Evolutionary conservation across 2,113 vertebrate species (phyloP).

Genomic region (Phalacrocorax aristotelis): DNA sequence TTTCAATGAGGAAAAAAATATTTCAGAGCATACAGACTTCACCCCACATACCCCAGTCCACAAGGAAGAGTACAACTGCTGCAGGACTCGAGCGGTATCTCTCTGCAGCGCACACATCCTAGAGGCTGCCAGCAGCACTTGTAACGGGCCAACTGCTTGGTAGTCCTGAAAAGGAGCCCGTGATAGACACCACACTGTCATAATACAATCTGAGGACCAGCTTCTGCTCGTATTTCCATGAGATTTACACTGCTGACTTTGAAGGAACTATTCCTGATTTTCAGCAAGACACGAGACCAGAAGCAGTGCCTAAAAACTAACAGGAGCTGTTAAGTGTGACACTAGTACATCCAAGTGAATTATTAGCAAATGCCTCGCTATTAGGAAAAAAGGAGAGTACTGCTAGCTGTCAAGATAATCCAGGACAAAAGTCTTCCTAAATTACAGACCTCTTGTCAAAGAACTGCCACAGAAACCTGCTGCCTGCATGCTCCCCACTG

Average conservation of each 20-base stretch:
- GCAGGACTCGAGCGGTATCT: not conserved
- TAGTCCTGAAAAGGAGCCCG: not conserved
- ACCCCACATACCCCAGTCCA: not conserved
- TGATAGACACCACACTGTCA: not conserved
- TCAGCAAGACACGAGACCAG: not conserved
- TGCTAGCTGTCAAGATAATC: not conserved
- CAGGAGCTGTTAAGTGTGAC: not conserved
- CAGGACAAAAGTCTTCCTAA: not conserved
- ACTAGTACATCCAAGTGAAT: not conserved
- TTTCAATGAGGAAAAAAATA: not conserved
- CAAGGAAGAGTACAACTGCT: not conserved
- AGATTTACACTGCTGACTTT: not conserved
- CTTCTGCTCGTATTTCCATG: not conserved
- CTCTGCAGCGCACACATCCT: not conserved
- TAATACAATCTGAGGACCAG: not conserved
- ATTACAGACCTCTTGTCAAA: not conserved
- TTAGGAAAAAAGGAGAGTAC: not conserved
- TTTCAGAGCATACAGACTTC: not conserved
- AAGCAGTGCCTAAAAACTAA: not conserved
- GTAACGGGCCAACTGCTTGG: not conserved
- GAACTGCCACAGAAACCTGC: not conserved
- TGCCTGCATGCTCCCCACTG: not conserved
- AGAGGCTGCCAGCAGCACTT: not conserved
- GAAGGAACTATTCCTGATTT: not conserved
- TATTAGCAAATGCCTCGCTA: not conserved